phyloP scores from a whole-genome alignment of 2,113 vertebrate species.

The Sturnira hondurensis region DNA sequence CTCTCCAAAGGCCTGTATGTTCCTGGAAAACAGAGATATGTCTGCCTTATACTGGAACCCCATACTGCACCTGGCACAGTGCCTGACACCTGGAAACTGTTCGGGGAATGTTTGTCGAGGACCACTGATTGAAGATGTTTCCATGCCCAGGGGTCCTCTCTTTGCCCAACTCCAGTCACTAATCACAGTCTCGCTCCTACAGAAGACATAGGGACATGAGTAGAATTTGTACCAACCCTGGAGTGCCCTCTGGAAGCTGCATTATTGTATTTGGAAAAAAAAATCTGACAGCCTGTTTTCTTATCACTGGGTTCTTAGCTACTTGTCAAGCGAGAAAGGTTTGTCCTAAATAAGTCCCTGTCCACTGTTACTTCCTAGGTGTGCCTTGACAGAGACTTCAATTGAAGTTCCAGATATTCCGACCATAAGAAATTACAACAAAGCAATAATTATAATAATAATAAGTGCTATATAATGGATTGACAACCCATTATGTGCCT shows the following conservation, averaged over 20 bases:
- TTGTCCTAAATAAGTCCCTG: neutral
- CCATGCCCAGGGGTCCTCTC: neutral
- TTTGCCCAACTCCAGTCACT: neutral
- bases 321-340: neutral
- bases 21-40: neutral
- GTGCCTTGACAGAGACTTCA: neutral
- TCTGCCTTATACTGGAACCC: neutral
- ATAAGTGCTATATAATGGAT: neutral
- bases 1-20: neutral
- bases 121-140: neutral
- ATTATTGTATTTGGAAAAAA: neutral
- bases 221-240: neutral
- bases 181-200: neutral
- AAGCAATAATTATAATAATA: neutral
- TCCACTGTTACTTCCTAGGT: neutral
- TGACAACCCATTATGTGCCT: neutral
- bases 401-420: neutral
- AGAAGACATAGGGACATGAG: neutral
- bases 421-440: neutral
- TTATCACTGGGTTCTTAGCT: neutral
- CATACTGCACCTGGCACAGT: neutral
- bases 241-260: neutral
- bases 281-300: neutral
- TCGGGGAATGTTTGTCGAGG: neutral
- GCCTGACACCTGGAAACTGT: neutral